Conservation (phyloP, 2,888 invertebrate species). For the Lithophane semibrunnea region DNA sequence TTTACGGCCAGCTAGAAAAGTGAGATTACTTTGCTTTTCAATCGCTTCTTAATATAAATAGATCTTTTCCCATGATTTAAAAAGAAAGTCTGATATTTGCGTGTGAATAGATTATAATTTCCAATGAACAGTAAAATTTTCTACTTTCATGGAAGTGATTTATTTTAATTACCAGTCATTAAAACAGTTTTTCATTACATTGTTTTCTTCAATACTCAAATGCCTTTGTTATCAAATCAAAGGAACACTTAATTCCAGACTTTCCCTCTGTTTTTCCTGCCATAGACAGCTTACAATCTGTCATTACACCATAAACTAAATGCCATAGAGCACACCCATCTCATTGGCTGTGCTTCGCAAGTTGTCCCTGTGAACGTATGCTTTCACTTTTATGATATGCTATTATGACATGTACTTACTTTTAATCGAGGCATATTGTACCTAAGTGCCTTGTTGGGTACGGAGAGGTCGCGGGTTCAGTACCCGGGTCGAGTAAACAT, state of each 20-base stretch:
- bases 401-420: conserved; percentile 68
- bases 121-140: conserved; percentile 8
- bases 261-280: conserved; percentile 72
- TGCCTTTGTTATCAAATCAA: not conserved
- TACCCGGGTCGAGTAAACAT: conserved; percentile 68
- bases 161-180: conserved; percentile 20
- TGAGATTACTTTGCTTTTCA: conserved; percentile 55
- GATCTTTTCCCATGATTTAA: conserved; percentile 57
- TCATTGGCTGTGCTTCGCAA: conserved; percentile 70
- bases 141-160: conserved; percentile 17
- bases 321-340: conserved; percentile 76
- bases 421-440: conserved; percentile 70
- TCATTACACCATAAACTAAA: conserved; percentile 72
- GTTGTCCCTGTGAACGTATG: conserved; percentile 63
- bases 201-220: conserved; percentile 14
- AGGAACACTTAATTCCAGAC: conserved; percentile 42
- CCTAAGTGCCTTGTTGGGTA: conserved; percentile 68
- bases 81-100: conserved; percentile 34
- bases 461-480: conserved; percentile 66
- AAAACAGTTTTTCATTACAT: not conserved
- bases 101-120: conserved; percentile 50
- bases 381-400: conserved; percentile 70
- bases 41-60: conserved; percentile 29
- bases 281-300: conserved; percentile 65
- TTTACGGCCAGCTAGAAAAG: conserved; percentile 60